A percentile compares a stretch with the other conserved stretches of the same genome.
phyloP scores from a whole-genome alignment of 1,140 invertebrate genomes.

The Drosophila biarmipes region DNA sequence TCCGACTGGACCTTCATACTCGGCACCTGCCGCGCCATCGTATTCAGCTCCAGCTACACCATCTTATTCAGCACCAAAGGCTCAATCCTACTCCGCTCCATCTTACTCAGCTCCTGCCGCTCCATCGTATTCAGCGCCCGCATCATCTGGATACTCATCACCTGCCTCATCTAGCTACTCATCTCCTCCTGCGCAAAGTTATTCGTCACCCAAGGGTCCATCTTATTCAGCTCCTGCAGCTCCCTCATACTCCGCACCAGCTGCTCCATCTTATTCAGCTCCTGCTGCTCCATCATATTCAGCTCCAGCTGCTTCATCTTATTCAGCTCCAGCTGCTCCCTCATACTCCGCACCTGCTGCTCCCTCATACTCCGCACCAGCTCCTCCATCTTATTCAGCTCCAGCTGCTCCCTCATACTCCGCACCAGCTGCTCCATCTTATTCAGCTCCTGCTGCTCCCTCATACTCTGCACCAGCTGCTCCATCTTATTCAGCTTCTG shows the following conservation, averaged over 20 bases:
- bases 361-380: conserved; percentile 12
- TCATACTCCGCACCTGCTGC: conserved; percentile 20
- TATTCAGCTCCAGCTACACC: conserved; percentile 21
- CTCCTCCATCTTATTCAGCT: conserved; percentile 13
- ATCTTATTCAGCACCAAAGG: conserved; percentile 30
- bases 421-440: conserved; percentile 18
- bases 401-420: conserved; percentile 19
- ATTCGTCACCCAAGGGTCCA: conserved; percentile 23
- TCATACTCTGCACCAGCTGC: conserved; percentile 22
- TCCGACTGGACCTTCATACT: conserved; percentile 11
- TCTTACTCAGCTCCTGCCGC: conserved; percentile 33
- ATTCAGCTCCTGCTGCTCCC: conserved; percentile 27
- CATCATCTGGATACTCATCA: conserved; percentile 29
- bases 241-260: conserved; percentile 26
- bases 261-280: conserved; percentile 24
- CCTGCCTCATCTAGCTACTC: conserved; percentile 15
- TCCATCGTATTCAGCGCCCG: conserved; percentile 26
- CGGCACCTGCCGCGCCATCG: conserved; percentile 1
- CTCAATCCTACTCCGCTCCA: conserved; percentile 25
- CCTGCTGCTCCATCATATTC: conserved; percentile 25
- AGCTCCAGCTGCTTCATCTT: conserved; percentile 14
- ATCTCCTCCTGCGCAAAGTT: conserved; percentile 3
- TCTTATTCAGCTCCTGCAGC: conserved; percentile 26
- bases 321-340: conserved; percentile 22
- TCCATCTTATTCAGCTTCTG: conserved; percentile 28